Conservation (phyloP, 2,113 vertebrate genomes). For the Brachypodius melanocephalos region DNA sequence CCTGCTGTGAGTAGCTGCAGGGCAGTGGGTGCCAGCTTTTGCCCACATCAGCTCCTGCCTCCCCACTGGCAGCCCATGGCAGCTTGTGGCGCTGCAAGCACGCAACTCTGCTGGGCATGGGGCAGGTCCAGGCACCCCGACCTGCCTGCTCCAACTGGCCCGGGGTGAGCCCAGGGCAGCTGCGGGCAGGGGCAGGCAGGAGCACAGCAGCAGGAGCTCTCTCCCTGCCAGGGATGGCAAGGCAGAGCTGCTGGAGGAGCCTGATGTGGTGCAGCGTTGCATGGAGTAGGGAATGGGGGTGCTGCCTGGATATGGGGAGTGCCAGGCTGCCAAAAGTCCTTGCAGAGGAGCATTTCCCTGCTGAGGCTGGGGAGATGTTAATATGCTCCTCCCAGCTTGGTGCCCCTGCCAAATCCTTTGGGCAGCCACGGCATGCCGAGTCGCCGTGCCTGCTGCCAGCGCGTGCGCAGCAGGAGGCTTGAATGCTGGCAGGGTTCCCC, state of each 20-base stretch:
- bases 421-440: not conserved
- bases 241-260: not conserved
- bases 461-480: not conserved
- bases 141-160: not conserved
- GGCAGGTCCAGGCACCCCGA: not conserved
- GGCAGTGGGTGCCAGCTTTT: not conserved
- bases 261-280: accelerated
- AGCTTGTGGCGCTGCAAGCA: accelerated
- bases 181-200: not conserved
- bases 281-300: not conserved
- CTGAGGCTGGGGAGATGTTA: accelerated
- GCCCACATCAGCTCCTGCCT: not conserved
- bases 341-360: not conserved
- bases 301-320: accelerated
- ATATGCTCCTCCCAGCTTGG: not conserved
- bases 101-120: not conserved
- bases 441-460: not conserved
- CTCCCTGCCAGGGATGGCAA: not conserved
- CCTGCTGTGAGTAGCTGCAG: not conserved
- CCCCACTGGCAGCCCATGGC: not conserved
- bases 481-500: not conserved
- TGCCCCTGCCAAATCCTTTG: not conserved
- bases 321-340: not conserved
- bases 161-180: not conserved
- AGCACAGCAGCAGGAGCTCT: not conserved